Evolutionary conservation across 1,140 invertebrate species (phyloP).

Genomic region (Lysiphlebus fabarum): DNA sequence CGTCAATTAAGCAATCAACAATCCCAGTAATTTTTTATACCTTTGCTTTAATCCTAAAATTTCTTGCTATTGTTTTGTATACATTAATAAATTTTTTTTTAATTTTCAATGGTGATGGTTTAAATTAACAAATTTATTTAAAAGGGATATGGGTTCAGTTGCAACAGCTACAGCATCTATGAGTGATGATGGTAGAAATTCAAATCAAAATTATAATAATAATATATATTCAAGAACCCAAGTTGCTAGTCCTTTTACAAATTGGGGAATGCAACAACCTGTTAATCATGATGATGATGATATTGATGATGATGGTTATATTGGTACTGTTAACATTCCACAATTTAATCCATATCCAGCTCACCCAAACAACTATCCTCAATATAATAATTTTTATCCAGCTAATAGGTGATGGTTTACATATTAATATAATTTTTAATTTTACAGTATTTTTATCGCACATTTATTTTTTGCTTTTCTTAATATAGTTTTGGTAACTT

Average conservation of each 20-base stretch:
- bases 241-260: not conserved
- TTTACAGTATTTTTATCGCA: not conserved
- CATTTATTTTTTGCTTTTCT: not conserved
- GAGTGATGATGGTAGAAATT: conserved; percentile 22
- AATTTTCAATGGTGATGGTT: conserved; percentile 1
- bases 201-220: conserved; percentile 27
- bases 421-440: not conserved
- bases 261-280: not conserved
- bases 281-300: conserved; percentile 2
- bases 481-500: conserved; percentile 1
- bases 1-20: too few species aligned
- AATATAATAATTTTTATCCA: not conserved
- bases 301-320: not conserved
- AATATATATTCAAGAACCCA: conserved; percentile 18
- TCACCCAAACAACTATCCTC: not conserved
- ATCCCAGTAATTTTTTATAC: not conserved
- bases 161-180: conserved; percentile 27
- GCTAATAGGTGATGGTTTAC: conserved; percentile 22
- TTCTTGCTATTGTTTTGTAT: too few species aligned
- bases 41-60: not conserved
- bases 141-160: conserved; percentile 22
- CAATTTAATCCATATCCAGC: not conserved
- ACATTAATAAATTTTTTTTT: too few species aligned
- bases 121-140: not conserved
- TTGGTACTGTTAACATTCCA: not conserved